Evolutionary conservation across 2,797 vertebrate genomes (phyloP), one percentile per base, ranked within the genome.

Genomic region (Siniperca obscura): DNA sequence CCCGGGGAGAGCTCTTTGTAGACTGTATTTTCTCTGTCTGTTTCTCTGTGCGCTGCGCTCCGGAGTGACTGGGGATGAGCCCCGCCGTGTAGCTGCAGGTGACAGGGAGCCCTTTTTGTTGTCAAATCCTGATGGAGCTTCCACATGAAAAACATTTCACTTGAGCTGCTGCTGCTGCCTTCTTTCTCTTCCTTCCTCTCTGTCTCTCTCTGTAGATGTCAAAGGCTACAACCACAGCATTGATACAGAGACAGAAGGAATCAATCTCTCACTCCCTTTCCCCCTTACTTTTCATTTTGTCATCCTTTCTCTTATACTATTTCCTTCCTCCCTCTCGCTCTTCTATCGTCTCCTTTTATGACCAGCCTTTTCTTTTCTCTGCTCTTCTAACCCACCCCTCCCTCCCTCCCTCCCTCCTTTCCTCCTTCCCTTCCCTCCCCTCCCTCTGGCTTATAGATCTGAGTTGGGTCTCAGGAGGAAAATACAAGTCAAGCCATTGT

Each of bases 401-500:
- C 59, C 40, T 30, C 60, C 34, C 72, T 34, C 40, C 59, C 40
- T 30, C 82, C 36, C 69, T 65, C 74, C 46, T 42, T 50, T 19
- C 74, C 61, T 11, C 53, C 76, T 42, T 38, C 71, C n/a, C 55
- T n/a, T 70, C 81, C 56, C 75, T 79, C 73, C 71, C 86, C 85
- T 74, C 72, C 80, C 82, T 85, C 82, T 56, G 88, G 84, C 90
- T 94, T 95, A 94, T 92, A 94, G 94, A 95, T 93, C 92, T 92
- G 92, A 94, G 92, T 91, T 86, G 80, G 77, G 92, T 94, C 95
- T 92, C 93, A 50, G 80, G 95, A 94, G 94, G 80, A 86, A 93
- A 93, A 94, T 93, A 90, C 90, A 94, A 95, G 95, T 95, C 94
- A 93, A 95, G 95, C 95, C 94, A 95, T 94, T 96, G 95, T 95